Base-by-base conservation (phyloP, 1,140 invertebrate species). In the Heliconius melpomene region DNA sequence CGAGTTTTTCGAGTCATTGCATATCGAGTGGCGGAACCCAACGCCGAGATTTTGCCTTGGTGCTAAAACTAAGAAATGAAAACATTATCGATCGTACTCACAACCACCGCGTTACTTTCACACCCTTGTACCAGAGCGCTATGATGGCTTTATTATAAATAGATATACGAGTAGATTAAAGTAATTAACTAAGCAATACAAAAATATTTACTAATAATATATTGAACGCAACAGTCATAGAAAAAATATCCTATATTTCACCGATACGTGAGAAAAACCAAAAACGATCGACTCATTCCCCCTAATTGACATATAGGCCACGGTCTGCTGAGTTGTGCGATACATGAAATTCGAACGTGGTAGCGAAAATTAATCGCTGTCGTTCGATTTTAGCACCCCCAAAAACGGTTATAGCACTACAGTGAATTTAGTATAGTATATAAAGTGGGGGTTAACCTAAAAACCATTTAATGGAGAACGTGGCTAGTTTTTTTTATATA, bases 231-330 rank as follows among this genome's bases (percentile, higher is more conserved):
- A 52, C 6, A 52, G 1, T 18, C 16, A 52, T 7, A 52, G 18
- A 18, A 52, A 7, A 52, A 52, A 20, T 7, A 20, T 46, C 32
- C 23, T 20, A 23, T 9, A 79, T 75, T 79, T 79, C 40, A 46
- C 74, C 50, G 66, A 75, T 60, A 76, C 79, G 79, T 79, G 74
- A 76, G 66, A 46, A 71, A 72, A 79, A 72, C 66, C 74, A 71
- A 75, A 70, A 78, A 77, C 75, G 66, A 46, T 75, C 54, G 75
- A 74, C 71, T 77, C 72, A 74, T 81, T 77, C 57, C 52, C 71
- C 75, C 74, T 81, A 81, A 81, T 81, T 81, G 79, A 81, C 79
- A 81, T 57, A 76, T 77, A 81, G 79, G 46, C 75, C 79, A 81
- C 75, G 79, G 75, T 46, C 38, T 66, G 60, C 60, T 66, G 60